Conservation (phyloP, 2,888 invertebrate genomes). For the Eupithecia subfuscata region DNA sequence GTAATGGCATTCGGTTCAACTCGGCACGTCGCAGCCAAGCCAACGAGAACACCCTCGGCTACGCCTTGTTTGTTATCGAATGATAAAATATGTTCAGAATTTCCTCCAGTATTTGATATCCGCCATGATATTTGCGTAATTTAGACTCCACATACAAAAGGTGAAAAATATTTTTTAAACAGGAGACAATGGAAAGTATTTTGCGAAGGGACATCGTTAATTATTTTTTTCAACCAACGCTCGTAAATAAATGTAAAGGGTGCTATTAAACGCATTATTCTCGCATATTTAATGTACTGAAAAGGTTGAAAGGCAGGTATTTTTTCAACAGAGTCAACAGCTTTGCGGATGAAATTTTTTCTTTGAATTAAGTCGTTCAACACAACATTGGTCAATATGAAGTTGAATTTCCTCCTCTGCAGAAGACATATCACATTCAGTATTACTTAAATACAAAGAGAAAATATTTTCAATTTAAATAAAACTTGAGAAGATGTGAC, state of each 20-base stretch:
- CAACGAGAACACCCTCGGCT: not conserved
- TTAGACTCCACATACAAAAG: slow-evolving; percentile 47
- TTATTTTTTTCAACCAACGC: slow-evolving; percentile 75
- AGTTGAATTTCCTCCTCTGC: not conserved
- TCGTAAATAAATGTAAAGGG: slow-evolving; percentile 82
- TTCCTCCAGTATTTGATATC: slow-evolving; percentile 38
- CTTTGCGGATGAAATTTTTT: slow-evolving; percentile 71
- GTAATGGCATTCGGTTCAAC: slow-evolving; percentile 71
- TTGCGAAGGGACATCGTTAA: slow-evolving; percentile 72
- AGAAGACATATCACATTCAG: not conserved
- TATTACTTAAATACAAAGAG: not conserved
- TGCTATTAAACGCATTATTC: slow-evolving; percentile 83
- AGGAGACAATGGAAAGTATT: slow-evolving; percentile 71
- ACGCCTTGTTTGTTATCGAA: slow-evolving; percentile 57
- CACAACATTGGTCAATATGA: slow-evolving; percentile 40
- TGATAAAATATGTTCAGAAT: slow-evolving; percentile 39
- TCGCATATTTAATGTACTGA: slow-evolving; percentile 82
- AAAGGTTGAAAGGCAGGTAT: slow-evolving; percentile 73
- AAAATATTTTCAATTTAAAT: not conserved
- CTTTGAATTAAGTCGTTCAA: slow-evolving; percentile 74
- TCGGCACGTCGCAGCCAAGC: not conserved
- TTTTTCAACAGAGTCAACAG: slow-evolving; percentile 72
- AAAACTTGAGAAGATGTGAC: not conserved
- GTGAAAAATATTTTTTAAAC: slow-evolving; percentile 62
- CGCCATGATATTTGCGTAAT: slow-evolving; percentile 38